Conservation (phyloP, 2,888 invertebrate species). For the Clitarchus hookeri region DNA sequence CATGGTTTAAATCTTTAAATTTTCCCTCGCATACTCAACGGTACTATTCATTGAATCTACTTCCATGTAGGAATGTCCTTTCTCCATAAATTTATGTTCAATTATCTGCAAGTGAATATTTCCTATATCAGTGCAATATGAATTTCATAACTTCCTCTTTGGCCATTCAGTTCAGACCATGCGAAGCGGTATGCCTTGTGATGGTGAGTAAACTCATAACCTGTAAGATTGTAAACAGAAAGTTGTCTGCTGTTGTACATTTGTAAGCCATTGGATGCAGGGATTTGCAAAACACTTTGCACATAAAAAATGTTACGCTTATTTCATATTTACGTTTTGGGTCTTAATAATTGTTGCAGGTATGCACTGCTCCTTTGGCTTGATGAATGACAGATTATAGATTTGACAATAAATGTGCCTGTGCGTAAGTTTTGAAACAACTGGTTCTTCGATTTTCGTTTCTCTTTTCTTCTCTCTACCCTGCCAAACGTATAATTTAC, state of each 20-base stretch:
- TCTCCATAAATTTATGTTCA: background rate
- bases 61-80: background rate
- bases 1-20: background rate
- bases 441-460: background rate
- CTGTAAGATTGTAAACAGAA: constrained; percentile 18
- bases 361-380: constrained; percentile 16
- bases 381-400: constrained; percentile 17
- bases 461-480: background rate
- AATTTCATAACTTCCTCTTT: constrained; percentile 27
- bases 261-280: background rate
- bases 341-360: background rate
- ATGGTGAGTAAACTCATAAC: background rate
- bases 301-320: constrained; percentile 3
- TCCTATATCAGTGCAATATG: background rate
- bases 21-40: background rate
- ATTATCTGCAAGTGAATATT: too few species aligned
- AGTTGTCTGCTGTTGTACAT: constrained; percentile 20
- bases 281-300: constrained; percentile 25
- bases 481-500: background rate
- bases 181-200: background rate
- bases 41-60: background rate
- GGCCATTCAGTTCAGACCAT: background rate
- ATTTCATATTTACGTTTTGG: background rate
- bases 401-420: background rate
- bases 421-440: background rate